Percentiles rank a stretch among this genome's conserved stretches.
phyloP scores from a whole-genome alignment of 2,797 vertebrate species.

The Muscicapa striata region DNA sequence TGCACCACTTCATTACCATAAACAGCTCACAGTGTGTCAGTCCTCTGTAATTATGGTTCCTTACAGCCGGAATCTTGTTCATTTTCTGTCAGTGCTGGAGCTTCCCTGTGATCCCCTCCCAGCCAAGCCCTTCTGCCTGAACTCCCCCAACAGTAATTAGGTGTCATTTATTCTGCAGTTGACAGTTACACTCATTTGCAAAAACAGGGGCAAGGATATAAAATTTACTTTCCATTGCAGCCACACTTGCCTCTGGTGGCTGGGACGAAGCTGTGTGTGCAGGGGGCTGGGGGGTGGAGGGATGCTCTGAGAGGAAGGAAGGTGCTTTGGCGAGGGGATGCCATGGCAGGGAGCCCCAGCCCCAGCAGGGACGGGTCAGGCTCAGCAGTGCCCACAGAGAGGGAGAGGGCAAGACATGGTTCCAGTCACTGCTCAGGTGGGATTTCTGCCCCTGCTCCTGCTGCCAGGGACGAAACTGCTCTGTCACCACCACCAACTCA shows the following conservation, averaged over 20 bases:
- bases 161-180: constrained; percentile 19
- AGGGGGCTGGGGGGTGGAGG: neutral
- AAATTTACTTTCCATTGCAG: neutral
- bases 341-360: neutral
- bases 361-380: neutral
- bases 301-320: neutral
- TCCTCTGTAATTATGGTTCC: constrained; percentile 60
- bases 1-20: constrained; percentile 73
- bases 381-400: neutral
- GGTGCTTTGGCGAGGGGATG: neutral
- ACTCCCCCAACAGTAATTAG: constrained; percentile 18
- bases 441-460: neutral
- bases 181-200: neutral
- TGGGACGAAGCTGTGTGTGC: neutral
- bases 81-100: neutral
- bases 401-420: neutral
- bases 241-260: neutral
- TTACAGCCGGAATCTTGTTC: constrained; percentile 40
- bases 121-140: neutral
- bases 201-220: neutral
- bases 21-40: constrained; percentile 70
- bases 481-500: neutral
- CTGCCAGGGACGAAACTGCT: neutral
- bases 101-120: constrained; percentile 35
- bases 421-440: neutral